Conservation (phyloP, 2,888 invertebrate species). For the Sarcophaga variegata region DNA sequence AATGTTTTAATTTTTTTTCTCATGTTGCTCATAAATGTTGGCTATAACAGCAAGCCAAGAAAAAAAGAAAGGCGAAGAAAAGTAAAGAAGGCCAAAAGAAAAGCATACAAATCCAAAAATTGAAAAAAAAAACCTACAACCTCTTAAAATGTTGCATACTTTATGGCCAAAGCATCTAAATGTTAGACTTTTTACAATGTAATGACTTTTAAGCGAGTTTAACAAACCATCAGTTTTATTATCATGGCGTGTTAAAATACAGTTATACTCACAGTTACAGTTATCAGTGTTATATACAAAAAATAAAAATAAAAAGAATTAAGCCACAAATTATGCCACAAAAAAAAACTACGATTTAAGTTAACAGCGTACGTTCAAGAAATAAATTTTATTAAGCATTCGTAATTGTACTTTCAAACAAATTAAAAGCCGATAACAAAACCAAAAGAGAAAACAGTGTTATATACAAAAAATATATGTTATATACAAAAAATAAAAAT, state of each 20-base stretch:
- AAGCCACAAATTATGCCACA: background rate
- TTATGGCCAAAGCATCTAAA: conserved; percentile 11
- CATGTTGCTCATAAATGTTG: conserved; percentile 23
- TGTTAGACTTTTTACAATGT: conserved; percentile 10
- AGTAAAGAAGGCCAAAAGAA: background rate
- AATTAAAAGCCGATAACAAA: background rate
- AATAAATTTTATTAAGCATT: background rate
- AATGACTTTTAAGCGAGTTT: conserved; percentile 12
- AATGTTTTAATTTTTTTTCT: conserved; percentile 46
- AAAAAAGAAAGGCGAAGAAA: background rate
- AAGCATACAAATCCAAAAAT: background rate
- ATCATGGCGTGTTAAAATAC: conserved; percentile 46
- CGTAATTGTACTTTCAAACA: background rate
- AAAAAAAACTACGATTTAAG: background rate
- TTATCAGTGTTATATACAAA: no score
- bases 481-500: no score
- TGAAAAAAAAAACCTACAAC: no score
- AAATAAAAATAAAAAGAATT: background rate
- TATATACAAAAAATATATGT: no score
- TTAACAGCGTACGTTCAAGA: background rate
- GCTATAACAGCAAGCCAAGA: background rate
- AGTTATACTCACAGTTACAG: background rate
- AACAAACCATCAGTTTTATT: conserved; percentile 41
- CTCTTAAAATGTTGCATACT: conserved; percentile 13
- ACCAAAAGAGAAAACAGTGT: background rate